Percentiles rank a stretch among this genome's conserved stretches.
Conservation (phyloP, 2,888 invertebrate genomes). For the Spilosoma lubricipeda region DNA sequence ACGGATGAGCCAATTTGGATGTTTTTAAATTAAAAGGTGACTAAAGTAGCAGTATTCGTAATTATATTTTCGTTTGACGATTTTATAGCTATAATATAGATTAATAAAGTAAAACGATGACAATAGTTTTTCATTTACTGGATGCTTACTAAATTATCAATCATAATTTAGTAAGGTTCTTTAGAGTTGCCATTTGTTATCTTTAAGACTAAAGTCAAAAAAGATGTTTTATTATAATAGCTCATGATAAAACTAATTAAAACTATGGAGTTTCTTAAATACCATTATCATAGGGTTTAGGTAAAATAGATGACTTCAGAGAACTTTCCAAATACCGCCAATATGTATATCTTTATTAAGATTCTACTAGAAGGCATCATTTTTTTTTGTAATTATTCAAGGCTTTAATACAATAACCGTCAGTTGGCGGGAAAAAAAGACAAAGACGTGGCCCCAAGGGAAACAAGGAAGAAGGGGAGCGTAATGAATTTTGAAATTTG, state of each 20-base stretch:
- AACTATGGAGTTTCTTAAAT: not conserved
- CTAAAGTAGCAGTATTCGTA: too few relatives aligned
- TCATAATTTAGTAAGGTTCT: too few relatives aligned
- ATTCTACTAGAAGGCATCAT: slow-evolving; percentile 21
- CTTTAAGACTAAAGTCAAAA: not conserved
- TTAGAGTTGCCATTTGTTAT: not conserved
- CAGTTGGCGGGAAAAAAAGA: slow-evolving; percentile 38
- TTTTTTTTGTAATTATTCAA: slow-evolving; percentile 36
- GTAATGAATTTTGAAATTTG: slow-evolving; percentile 74
- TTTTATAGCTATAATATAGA: not conserved
- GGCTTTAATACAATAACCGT: slow-evolving; percentile 51
- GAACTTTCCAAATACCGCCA: not conserved
- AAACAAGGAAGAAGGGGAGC: slow-evolving; percentile 49
- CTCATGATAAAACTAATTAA: not conserved
- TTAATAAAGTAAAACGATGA: not conserved
- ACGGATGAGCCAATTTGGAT: not conserved
- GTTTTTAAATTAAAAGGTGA: too few relatives aligned
- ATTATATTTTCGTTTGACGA: not conserved
- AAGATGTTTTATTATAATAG: not conserved
- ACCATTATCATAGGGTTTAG: not conserved
- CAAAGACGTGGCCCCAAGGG: slow-evolving; percentile 30
- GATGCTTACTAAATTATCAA: not conserved
- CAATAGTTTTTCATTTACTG: not conserved
- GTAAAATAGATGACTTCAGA: not conserved
- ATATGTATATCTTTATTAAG: slow-evolving; percentile 5